phyloP scores from a whole-genome alignment of 1,140 invertebrate species.

The Orius laevigatus region DNA sequence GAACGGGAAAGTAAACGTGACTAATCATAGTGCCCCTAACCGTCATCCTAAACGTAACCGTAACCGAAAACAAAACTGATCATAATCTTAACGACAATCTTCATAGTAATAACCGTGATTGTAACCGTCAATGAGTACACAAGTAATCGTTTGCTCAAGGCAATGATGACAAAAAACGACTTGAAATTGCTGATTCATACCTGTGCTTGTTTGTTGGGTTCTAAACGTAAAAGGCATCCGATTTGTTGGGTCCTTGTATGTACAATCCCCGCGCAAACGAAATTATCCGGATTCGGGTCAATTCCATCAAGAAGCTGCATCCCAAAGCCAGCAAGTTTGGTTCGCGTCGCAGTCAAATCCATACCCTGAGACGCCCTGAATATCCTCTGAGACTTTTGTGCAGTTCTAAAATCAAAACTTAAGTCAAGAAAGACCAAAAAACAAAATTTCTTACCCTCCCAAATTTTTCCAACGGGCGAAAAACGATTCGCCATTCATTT shows the following conservation, averaged over 20 bases:
- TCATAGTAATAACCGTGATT: too few species aligned
- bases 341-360: conserved; percentile 70
- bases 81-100: too few species aligned
- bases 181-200: too few species aligned
- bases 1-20: too few species aligned
- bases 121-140: too few species aligned
- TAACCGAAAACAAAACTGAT: too few species aligned
- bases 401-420: conserved; percentile 38
- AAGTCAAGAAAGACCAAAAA: background rate
- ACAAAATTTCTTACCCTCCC: conserved; percentile 50
- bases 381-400: conserved; percentile 95
- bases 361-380: conserved; percentile 84
- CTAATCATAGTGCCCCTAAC: too few species aligned
- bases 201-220: conserved; percentile 95
- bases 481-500: conserved; percentile 97
- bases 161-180: too few species aligned
- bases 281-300: conserved; percentile 98
- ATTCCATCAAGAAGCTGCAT: conserved; percentile 86
- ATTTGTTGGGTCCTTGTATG: conserved; percentile 91
- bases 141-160: too few species aligned
- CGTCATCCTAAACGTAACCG: too few species aligned
- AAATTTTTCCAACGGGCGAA: conserved; percentile 98
- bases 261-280: conserved; percentile 96
- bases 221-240: conserved; percentile 86
- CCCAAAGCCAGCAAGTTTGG: conserved; percentile 89